phyloP scores from a whole-genome alignment of 2,888 invertebrate species.

The Nipponacmea schrenckii region DNA sequence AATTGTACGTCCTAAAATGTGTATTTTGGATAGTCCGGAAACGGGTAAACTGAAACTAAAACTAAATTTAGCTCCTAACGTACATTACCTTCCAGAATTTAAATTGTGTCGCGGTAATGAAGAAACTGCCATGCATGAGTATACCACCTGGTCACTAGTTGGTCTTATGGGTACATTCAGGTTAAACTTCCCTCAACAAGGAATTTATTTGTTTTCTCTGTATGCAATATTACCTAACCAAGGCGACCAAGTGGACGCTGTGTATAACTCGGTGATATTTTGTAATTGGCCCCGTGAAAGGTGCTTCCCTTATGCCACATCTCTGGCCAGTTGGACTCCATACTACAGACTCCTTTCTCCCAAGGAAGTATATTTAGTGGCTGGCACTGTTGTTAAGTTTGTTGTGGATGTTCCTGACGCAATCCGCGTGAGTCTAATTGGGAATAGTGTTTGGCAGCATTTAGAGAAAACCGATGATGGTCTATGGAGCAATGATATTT shows the following conservation, averaged over 20 bases:
- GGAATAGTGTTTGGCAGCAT: constrained; percentile 13
- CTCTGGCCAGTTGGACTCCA: constrained; percentile 4
- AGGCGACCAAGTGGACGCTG: constrained; percentile 11
- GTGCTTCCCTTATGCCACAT: constrained; percentile 8
- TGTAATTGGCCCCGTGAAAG: constrained; percentile 15
- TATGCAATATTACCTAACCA: constrained; percentile 9
- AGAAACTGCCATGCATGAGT: not conserved
- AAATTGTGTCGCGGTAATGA: not conserved
- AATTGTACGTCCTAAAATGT: constrained; percentile 9
- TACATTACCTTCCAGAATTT: not conserved
- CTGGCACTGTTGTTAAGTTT: constrained; percentile 9
- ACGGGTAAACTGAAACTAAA: constrained; percentile 9
- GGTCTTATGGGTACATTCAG: constrained; percentile 10
- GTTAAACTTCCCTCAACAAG: constrained; percentile 13
- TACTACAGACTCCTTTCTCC: constrained; percentile 9
- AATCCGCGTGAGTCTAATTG: constrained; percentile 12
- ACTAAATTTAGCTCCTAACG: constrained; percentile 2
- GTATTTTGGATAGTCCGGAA: constrained; percentile 16
- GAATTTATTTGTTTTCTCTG: constrained; percentile 10
- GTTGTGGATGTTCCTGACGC: constrained; percentile 12
- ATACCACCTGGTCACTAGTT: not conserved
- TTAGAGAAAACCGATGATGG: constrained; percentile 10
- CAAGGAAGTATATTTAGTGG: constrained; percentile 5
- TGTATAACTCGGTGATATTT: constrained; percentile 12
- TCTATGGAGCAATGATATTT: constrained; percentile 12